These are phyloP conservation scores for Hoplodrina blanda DNA, from an alignment of 2,888 invertebrate species.

Conservation along the genomic window DNA sequence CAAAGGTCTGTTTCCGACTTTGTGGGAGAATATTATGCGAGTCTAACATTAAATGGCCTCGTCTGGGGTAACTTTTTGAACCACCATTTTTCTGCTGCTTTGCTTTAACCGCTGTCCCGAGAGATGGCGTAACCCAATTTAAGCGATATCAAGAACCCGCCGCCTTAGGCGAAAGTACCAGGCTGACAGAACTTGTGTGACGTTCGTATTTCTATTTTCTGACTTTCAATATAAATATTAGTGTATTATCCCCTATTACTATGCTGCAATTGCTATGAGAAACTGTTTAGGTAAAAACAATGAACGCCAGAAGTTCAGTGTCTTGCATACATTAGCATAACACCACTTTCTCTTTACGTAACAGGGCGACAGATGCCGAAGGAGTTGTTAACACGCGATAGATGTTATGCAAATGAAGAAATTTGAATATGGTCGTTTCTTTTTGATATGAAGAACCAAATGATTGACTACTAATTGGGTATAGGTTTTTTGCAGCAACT, in stretches of 20 bases:
- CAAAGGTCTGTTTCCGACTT: no score
- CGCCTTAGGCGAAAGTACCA: not conserved
- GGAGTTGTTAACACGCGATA: conserved; percentile 31
- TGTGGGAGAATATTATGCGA: no score
- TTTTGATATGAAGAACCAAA: conserved; percentile 7
- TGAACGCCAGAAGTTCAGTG: conserved; percentile 39
- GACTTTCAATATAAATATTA: no score
- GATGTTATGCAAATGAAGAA: conserved; percentile 33
- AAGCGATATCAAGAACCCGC: not conserved
- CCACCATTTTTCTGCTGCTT: no score
- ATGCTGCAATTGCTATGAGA: no score
- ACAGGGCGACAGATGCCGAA: conserved; percentile 41
- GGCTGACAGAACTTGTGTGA: not conserved
- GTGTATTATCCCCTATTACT: no score
- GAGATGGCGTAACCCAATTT: not conserved
- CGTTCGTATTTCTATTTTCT: not conserved
- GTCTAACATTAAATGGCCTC: no score
- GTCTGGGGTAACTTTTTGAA: no score
- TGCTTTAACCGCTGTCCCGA: no score
- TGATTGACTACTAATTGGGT: not conserved
- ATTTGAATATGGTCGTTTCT: conserved; percentile 27
- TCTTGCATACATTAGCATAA: conserved; percentile 49
- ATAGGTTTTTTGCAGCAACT: no score
- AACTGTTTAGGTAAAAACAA: conserved; percentile 13
- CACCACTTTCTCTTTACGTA: conserved; percentile 46